These are phyloP conservation scores for Thalassoma bifasciatum DNA, from an alignment of 2,113 vertebrate species.

Conservation along the genomic window DNA sequence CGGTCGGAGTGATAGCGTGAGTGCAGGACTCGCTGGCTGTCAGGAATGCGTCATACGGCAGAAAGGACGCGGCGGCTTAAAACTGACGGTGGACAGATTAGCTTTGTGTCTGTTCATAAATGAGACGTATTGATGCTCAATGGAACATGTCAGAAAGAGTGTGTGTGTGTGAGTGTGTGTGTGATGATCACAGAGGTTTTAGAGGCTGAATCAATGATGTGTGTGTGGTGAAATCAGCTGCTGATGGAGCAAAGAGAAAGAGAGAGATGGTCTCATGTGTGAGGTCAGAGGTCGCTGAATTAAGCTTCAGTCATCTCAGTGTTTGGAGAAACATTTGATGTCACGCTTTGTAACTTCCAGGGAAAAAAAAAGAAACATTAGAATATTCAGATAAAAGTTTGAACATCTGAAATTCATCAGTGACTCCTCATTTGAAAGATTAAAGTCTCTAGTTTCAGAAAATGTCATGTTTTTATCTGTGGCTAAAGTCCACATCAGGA, in stretches of 20 bases:
- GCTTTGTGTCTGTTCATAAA: slow-evolving; percentile 54
- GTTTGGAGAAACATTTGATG: no score
- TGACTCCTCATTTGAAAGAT: no score
- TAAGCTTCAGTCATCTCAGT: no score
- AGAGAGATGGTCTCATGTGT: not conserved
- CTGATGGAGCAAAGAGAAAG: not conserved
- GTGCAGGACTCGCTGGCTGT: not conserved
- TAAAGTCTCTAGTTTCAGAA: no score
- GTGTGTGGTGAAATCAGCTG: slow-evolving; percentile 36
- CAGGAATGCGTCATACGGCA: slow-evolving; percentile 29
- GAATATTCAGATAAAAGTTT: no score
- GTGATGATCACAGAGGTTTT: not conserved
- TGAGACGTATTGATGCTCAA: slow-evolving; percentile 44
- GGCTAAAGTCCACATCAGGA: no score
- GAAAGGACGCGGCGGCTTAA: not conserved
- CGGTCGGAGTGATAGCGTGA: not conserved
- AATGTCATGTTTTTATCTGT: no score
- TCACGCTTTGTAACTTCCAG: no score
- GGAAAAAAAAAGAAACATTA: no score
- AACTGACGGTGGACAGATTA: slow-evolving; percentile 24
- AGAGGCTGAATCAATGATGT: slow-evolving; percentile 27
- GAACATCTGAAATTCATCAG: no score
- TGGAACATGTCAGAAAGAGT: slow-evolving; percentile 8
- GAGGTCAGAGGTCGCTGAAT: no score
- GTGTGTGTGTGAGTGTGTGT: not conserved